Percentiles rank a stretch among this genome's conserved stretches.
Conservation (phyloP, 1,140 invertebrate species). For the Eriocheir sinensis region DNA sequence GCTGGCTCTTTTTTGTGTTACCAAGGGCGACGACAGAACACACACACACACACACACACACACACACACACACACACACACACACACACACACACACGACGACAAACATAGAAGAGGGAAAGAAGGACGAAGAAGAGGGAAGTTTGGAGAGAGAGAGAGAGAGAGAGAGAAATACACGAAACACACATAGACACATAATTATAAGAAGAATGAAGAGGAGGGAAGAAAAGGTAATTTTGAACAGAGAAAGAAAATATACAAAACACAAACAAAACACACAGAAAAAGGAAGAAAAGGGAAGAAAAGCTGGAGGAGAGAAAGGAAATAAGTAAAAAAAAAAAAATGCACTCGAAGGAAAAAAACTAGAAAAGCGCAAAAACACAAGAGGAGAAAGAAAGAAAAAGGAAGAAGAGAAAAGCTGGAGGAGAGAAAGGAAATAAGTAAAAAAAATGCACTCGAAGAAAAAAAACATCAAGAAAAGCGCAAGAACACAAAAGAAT, state of each 20-base stretch:
- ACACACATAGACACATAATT: neutral
- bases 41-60: neutral
- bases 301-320: slow-evolving; percentile 4
- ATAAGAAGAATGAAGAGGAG: neutral
- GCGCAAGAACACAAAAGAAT: neutral
- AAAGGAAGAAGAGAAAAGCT: neutral
- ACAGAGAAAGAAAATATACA: neutral
- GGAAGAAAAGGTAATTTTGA: neutral
- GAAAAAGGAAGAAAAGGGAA: neutral
- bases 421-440: neutral
- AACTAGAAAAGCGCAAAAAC: neutral
- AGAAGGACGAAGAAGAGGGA: neutral
- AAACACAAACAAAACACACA: neutral
- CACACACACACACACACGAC: slow-evolving; percentile 49
- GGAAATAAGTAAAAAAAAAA: neutral
- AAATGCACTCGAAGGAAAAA: neutral
- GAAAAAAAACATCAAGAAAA: neutral
- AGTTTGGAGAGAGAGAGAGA: neutral
- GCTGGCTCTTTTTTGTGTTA: too few species aligned
- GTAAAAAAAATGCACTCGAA: neutral
- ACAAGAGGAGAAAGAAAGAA: neutral
- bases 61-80: slow-evolving; percentile 30
- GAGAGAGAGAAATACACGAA: slow-evolving; percentile 34
- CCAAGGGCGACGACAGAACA: too few species aligned
- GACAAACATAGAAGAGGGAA: slow-evolving; percentile 24